These are phyloP conservation scores for Selene dorsalis DNA, from an alignment of 2,797 vertebrate species.

Conservation along the genomic window DNA sequence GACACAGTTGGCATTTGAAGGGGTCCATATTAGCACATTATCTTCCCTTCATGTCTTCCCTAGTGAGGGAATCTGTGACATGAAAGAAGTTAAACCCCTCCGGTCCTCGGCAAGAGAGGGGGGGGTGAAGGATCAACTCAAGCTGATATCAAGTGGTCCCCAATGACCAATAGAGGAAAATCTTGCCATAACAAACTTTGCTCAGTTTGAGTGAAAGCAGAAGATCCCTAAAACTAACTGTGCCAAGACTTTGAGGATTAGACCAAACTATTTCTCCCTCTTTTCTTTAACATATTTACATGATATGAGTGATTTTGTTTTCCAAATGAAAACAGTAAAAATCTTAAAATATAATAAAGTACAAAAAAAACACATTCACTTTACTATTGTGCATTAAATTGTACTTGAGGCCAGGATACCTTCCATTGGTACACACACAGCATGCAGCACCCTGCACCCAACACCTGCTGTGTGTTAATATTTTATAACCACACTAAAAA, in stretches of 20 bases:
- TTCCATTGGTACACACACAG: not conserved
- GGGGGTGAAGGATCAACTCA: not conserved
- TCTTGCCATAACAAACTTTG: constrained; percentile 4
- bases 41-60: not conserved
- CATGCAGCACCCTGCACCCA: not conserved
- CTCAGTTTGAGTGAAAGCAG: not conserved
- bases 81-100: not conserved
- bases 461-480: not conserved
- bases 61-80: not conserved
- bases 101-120: not conserved
- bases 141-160: not conserved
- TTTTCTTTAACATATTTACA: too few species aligned
- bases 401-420: too few species aligned
- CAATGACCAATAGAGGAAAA: constrained; percentile 5
- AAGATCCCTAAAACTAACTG: not conserved
- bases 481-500: not conserved
- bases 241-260: not conserved
- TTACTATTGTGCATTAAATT: not conserved
- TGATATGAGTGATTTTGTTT: not conserved
- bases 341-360: not conserved
- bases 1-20: constrained; percentile 10
- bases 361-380: not conserved
- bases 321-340: not conserved
- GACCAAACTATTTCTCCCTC: not conserved
- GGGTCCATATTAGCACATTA: constrained; percentile 10